Base-by-base conservation (phyloP, 2,113 vertebrate genomes). In the Lagopus muta region DNA sequence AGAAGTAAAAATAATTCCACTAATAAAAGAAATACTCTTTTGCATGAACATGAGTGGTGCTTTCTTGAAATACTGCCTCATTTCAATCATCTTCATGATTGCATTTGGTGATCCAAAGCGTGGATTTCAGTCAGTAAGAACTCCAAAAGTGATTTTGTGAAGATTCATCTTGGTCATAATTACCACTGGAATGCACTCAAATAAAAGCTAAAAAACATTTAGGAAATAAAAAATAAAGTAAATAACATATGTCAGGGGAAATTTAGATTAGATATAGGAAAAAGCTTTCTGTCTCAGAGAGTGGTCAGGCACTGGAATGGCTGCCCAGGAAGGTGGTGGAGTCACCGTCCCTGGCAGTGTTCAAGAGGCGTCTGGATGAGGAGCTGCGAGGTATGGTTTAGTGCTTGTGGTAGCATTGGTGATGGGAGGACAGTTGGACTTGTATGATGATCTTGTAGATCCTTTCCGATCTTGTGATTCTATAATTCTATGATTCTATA, bases 171-270 rank as follows among this genome's bases (percentile, higher is more conserved):
- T 2, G 6, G 12, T 69, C 34, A 34, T 38, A 3, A 74, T 3
- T 0, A 0, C 27, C 24, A 54, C 28, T 61, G 15, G 5, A 78
- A 64, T 0, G 1, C 47, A 28, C 4, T 8, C 34, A 92, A 82
- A 77, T 50, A 18, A 88, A 79, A 79, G 7, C 25, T 17, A 69
- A 65, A 89, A 21, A 6, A 38, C 61, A 93, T 61, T 11, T 84
- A n/a, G 38, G 57, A 78, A 89, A 86, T 28, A 83, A 78, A 75
- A 89, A 67, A 19, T 3, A 34, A 57, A 6, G 7, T 16, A 81
- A 78, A 90, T 38, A 75, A 57, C 11, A 2, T 21, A 47, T 47
- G 47, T 11, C 20, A 11, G 20, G 20, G 47, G 47, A 47, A 18
- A 45, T 45, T 45, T 45, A 45, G 18, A 45, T 45, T 47, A 10